Evolutionary conservation across 2,888 invertebrate species (phyloP), one percentile per base, ranked within the genome.

Genomic region (Eupithecia centaureata): DNA sequence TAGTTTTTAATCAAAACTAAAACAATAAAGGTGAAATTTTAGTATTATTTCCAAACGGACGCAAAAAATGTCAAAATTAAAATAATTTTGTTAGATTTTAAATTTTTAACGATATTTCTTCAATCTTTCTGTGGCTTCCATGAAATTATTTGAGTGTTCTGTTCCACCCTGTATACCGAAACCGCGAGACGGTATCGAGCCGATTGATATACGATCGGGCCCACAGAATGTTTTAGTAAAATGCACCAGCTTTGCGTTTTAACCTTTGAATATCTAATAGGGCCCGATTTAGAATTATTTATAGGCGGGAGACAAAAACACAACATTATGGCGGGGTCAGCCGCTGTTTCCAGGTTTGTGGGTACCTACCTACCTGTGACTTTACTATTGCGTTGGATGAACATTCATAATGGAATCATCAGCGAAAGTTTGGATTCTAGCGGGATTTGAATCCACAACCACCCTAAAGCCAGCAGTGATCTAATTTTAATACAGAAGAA

Each of bases 231-330:
- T 88, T 89, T 88, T 84, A 87, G 86, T 84, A 85, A 87, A 90
- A 90, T 90, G 88, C 90, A 89, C 86, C 88, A 86, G 85, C 84
- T 83, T 84, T 84, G 84, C 85, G 87, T 87, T 87, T 87, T 86
- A 89, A 89, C 90, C 90, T 88, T 87, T 91, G 92, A 90, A 92
- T 92, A 91, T 90, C 91, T 92, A 92, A 92, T 91, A 89, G 88
- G 89, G 83, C 83, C 88, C 89, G 89, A 89, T 90, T 91, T 89
- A 86, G 91, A 90, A 89, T 91, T 87, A 92, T 92, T 91, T 92
- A 92, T 92, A 79, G 85, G 82, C 79, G 76, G 76, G 87, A 87
- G 88, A 91, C 91, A 91, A 90, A 92, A 91, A 90, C 90, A 88
- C 91, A 87, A 90, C 92, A 85, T 82, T 91, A 91, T 90, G 89